A percentile compares a stretch with the other conserved stretches of the same genome.
Conservation (phyloP, 2,888 invertebrate genomes). For the Torymus tubicola region DNA sequence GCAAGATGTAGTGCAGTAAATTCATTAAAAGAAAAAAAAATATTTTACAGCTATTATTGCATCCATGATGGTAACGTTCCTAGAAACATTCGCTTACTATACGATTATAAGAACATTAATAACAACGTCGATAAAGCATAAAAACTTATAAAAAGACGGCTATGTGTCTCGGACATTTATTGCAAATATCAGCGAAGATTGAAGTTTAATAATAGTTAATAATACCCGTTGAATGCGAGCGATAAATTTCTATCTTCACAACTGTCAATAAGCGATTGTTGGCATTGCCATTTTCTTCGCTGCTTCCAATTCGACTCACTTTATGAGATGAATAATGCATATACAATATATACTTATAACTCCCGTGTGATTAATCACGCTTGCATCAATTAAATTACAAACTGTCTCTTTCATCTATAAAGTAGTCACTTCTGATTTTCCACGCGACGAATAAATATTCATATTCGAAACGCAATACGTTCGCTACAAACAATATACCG, state of each 20-base stretch:
- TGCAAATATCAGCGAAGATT: conserved; percentile 25
- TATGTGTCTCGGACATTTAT: conserved; percentile 7
- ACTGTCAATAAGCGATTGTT: conserved; percentile 40
- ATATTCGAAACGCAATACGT: too few relatives aligned
- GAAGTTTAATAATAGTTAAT: conserved; percentile 28
- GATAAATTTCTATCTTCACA: conserved; percentile 35
- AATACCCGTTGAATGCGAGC: not conserved
- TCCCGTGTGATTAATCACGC: conserved; percentile 17
- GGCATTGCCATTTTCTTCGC: not conserved
- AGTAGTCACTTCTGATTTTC: not conserved
- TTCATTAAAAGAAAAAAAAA: conserved; percentile 17
- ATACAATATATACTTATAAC: not conserved
- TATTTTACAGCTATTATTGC: not conserved
- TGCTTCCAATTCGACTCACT: conserved; percentile 12
- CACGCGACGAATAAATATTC: too few relatives aligned
- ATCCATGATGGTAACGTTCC: too few relatives aligned
- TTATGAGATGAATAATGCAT: conserved; percentile 21
- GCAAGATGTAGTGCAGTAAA: conserved; percentile 28
- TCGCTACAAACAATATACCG: too few relatives aligned
- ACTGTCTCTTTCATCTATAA: not conserved
- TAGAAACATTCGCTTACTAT: not conserved
- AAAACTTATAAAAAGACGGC: conserved; percentile 21
- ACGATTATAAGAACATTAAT: conserved; percentile 11
- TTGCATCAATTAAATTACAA: conserved; percentile 3
- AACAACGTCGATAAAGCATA: conserved; percentile 30